A percentile compares a stretch with the other conserved stretches of the same genome.
Conservation (phyloP, 2,113 vertebrate genomes). For the Vimba vimba region DNA sequence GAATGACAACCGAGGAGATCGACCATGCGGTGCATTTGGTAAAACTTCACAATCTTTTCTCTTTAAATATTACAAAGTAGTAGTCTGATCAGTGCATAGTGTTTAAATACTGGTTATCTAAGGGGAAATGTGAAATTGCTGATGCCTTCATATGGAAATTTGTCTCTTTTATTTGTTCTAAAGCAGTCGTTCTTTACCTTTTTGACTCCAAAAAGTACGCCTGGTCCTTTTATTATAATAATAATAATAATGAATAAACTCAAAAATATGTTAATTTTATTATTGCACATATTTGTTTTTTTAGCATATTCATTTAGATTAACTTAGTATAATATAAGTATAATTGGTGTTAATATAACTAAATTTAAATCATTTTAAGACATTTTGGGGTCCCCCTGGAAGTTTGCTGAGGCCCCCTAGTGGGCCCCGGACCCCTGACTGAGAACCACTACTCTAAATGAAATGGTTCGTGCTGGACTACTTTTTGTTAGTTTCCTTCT, state of each 20-base stretch:
- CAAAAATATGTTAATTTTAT: neutral
- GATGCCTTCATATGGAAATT: neutral
- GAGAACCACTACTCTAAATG: neutral
- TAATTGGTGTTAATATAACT: neutral
- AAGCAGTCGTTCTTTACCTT: neutral
- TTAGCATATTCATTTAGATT: neutral
- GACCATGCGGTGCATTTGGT: constrained; percentile 98
- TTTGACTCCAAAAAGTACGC: neutral
- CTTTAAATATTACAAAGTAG: neutral
- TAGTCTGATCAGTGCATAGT: neutral
- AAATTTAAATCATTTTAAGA: neutral
- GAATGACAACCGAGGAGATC: constrained; percentile 96
- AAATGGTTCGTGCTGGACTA: neutral
- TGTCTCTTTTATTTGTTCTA: neutral
- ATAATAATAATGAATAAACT: neutral
- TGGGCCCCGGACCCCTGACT: neutral
- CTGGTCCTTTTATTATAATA: neutral
- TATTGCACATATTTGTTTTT: neutral
- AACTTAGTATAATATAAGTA: too few relatives aligned
- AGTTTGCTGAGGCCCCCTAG: neutral
- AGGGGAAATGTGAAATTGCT: neutral
- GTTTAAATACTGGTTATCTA: neutral
- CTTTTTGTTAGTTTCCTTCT: neutral
- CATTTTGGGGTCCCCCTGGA: neutral
- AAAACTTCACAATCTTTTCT: constrained; percentile 48